Conservation (phyloP, 2,113 vertebrate genomes). For the Ictidomys tridecemlineatus region DNA sequence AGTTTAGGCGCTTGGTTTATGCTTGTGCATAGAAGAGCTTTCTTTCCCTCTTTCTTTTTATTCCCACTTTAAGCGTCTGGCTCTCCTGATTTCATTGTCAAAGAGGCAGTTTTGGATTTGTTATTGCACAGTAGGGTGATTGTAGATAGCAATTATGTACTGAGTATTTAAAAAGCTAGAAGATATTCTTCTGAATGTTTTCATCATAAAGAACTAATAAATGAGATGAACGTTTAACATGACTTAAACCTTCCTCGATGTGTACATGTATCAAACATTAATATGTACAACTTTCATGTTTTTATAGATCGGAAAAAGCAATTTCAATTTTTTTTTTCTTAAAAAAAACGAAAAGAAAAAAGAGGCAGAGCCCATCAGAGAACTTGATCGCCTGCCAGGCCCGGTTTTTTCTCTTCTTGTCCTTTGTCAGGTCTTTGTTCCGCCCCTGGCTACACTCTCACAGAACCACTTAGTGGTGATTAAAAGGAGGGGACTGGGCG, state of each 20-base stretch:
- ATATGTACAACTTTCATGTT: background rate
- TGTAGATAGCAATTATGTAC: background rate
- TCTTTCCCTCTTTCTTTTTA: fast-evolving
- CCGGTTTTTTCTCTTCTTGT: background rate
- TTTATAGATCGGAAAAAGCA: background rate
- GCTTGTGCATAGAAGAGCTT: background rate
- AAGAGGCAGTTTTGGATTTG: background rate
- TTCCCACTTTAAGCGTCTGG: background rate
- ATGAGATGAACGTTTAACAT: background rate
- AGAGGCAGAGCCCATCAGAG: constrained; percentile 14
- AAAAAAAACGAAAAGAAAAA: background rate
- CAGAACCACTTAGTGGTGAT: constrained; percentile 76
- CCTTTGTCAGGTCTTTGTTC: constrained; percentile 80
- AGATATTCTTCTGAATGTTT: background rate
- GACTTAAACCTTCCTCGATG: background rate
- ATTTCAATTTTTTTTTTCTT: background rate
- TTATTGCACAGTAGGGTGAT: background rate
- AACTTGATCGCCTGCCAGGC: constrained; percentile 54
- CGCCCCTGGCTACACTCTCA: constrained; percentile 56
- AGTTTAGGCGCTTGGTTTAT: background rate
- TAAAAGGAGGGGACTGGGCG: constrained; percentile 64
- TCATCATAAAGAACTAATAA: background rate
- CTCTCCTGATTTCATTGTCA: constrained; percentile 64
- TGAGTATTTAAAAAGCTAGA: background rate
- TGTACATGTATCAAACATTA: background rate